Evolutionary conservation across 2,113 vertebrate species (phyloP).

Genomic region (Tricholaema leucomelas): DNA sequence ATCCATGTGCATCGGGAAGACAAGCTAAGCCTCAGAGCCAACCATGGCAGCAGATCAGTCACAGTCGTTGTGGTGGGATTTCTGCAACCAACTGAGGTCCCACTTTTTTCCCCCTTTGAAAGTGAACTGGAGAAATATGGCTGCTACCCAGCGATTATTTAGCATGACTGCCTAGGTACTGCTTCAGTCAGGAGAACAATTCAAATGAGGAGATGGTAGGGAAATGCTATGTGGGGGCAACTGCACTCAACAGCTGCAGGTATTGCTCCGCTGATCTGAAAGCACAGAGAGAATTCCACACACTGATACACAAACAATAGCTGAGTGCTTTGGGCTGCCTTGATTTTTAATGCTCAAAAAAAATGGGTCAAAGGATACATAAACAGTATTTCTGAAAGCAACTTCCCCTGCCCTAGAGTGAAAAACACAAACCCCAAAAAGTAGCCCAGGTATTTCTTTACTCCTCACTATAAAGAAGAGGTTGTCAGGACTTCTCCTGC

Average conservation of each 20-base stretch:
- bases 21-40: constrained; percentile 61
- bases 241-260: background rate
- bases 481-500: background rate
- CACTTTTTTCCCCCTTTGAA: constrained; percentile 63
- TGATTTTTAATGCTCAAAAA: background rate
- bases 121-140: constrained; percentile 23
- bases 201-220: background rate
- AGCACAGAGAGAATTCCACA: background rate
- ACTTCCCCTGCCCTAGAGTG: background rate
- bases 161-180: constrained; percentile 37
- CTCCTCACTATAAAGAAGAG: background rate
- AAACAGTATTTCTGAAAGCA: background rate
- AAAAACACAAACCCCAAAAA: background rate
- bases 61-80: constrained; percentile 27
- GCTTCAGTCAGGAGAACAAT: constrained; percentile 22
- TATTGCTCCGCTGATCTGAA: background rate
- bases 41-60: constrained; percentile 79
- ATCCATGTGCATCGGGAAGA: constrained; percentile 61
- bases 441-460: background rate
- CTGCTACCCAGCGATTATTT: constrained; percentile 51
- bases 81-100: constrained; percentile 55
- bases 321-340: background rate
- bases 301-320: background rate
- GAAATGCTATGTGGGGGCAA: background rate
- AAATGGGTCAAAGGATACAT: background rate